phyloP scores from a whole-genome alignment of 2,113 vertebrate genomes.

The Prietella phreatophila region DNA sequence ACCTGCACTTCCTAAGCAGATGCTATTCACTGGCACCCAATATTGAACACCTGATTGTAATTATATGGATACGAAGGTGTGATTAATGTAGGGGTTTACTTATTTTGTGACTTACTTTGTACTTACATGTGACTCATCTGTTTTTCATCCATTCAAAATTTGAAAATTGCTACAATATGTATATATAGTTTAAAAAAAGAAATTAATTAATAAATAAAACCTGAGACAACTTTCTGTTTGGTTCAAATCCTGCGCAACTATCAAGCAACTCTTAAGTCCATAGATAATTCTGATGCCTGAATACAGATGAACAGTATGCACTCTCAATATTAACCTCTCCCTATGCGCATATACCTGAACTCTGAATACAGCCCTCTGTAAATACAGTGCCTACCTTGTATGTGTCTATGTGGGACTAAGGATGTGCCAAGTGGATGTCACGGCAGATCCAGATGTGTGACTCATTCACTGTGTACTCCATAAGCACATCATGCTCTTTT shows the following conservation, averaged over 20 bases:
- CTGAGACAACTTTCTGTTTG: neutral
- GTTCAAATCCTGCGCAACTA: neutral
- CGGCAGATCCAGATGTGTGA: slow-evolving; percentile 28
- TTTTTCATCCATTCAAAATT: too few species aligned
- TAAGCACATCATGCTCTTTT: slow-evolving; percentile 4
- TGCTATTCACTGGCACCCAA: too few species aligned
- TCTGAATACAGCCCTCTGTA: neutral
- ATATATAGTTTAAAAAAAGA: too few species aligned
- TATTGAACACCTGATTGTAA: too few species aligned
- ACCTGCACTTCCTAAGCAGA: too few species aligned
- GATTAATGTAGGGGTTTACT: too few species aligned
- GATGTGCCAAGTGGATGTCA: slow-evolving; percentile 19
- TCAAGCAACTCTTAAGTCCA: neutral
- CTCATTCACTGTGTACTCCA: slow-evolving; percentile 13
- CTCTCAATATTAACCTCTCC: neutral
- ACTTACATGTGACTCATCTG: too few species aligned
- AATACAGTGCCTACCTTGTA: neutral
- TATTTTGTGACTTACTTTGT: too few species aligned
- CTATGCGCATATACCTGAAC: neutral
- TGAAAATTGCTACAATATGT: too few species aligned
- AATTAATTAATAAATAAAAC: too few species aligned
- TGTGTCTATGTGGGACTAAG: neutral
- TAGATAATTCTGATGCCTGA: neutral
- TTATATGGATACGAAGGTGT: too few species aligned
- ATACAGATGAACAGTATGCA: neutral